Conservation (phyloP, 2,888 invertebrate species). For the Iphiclides podalirius region DNA sequence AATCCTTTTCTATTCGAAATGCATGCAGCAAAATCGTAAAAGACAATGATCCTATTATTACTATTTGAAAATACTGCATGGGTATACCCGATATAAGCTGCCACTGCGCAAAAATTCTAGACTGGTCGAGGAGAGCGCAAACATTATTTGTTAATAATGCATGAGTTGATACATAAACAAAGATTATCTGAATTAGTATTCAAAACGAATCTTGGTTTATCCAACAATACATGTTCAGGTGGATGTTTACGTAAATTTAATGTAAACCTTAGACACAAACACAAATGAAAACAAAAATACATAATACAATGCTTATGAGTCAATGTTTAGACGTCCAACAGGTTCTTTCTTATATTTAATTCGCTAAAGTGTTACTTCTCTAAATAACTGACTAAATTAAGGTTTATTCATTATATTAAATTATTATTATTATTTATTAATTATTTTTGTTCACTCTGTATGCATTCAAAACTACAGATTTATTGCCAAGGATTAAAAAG, state of each 20-base stretch:
- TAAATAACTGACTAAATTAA: too few species aligned
- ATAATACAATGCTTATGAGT: not conserved
- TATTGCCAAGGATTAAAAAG: too few species aligned
- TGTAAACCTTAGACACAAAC: constrained; percentile 1
- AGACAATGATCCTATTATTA: too few species aligned
- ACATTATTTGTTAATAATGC: constrained; percentile 20
- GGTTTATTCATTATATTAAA: too few species aligned
- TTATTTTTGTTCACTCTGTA: too few species aligned
- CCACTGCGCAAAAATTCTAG: constrained; percentile 17
- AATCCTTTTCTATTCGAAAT: too few species aligned
- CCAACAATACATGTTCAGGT: constrained; percentile 17
- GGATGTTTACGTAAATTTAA: constrained; percentile 21
- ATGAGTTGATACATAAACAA: constrained; percentile 22
- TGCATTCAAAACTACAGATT: too few species aligned
- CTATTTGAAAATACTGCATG: too few species aligned
- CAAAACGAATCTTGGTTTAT: constrained; percentile 19
- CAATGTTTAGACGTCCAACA: not conserved
- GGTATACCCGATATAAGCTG: too few species aligned
- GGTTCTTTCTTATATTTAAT: not conserved
- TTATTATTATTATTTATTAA: too few species aligned
- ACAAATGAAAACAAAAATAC: constrained; percentile 1
- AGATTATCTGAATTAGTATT: constrained; percentile 22
- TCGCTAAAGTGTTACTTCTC: too few species aligned
- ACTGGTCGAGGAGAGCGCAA: constrained; percentile 2
- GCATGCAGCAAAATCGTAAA: too few species aligned